Percentiles rank a stretch among this genome's conserved stretches.
Evolutionary conservation across 2,888 invertebrate species (phyloP).

Genomic region (Pimpla rufipes): DNA sequence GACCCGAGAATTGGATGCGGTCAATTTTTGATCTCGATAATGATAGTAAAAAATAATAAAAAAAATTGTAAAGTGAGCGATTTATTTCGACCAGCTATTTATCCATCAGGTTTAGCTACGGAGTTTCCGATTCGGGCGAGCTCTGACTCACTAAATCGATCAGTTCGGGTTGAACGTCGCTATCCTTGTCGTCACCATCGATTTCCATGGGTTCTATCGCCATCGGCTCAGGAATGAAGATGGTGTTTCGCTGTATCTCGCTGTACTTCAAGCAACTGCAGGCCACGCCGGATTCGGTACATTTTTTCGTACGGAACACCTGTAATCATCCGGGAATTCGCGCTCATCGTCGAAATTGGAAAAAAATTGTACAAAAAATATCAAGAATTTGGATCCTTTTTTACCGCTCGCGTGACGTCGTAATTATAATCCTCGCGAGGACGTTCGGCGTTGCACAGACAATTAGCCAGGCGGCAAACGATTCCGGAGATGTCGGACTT

Average conservation of each 20-base stretch:
- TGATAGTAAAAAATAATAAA: background rate
- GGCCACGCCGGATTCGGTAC: background rate
- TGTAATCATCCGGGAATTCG: background rate
- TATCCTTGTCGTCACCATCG: background rate
- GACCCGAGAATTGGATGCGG: conserved; percentile 93
- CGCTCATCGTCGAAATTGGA: background rate
- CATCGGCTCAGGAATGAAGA: background rate
- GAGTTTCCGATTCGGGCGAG: background rate
- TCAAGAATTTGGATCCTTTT: background rate
- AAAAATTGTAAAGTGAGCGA: background rate
- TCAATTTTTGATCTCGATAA: conserved; percentile 90
- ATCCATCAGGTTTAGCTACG: background rate
- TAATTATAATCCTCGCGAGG: conserved; percentile 29
- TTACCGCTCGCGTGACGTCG: conserved; percentile 39
- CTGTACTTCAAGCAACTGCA: conserved; percentile 40
- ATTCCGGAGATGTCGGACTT: conserved; percentile 35
- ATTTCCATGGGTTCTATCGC: background rate
- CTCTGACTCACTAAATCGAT: background rate
- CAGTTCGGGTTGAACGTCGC: background rate
- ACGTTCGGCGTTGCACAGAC: conserved; percentile 20
- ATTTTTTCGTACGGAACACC: conserved; percentile 12
- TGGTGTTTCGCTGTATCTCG: background rate
- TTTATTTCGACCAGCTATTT: background rate
- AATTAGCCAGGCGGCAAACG: conserved; percentile 41
- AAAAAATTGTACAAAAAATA: background rate